Evolutionary conservation across 2,113 vertebrate species (phyloP), one percentile per base, ranked within the genome.

Genomic region (Callipepla squamata): DNA sequence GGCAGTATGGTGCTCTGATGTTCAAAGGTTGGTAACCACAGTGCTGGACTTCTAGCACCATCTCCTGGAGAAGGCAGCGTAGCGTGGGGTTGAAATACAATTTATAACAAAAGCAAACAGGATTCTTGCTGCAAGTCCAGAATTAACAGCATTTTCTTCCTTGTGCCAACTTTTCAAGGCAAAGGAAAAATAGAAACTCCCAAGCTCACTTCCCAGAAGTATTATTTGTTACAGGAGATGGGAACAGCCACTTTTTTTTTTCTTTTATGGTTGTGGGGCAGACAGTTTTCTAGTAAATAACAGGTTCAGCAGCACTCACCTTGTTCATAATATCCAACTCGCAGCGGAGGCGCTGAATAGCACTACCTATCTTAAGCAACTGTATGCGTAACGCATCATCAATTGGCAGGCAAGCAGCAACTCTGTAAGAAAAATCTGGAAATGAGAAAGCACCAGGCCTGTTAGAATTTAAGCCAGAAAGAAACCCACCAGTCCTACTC

Each of bases 281-380:
- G 61, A 19, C 3, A 47, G 14, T 26, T 19, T 22, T 14, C 23
- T 38, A 16, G 21, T 16, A 44, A 25, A 17, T 34, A 26, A 9
- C 17, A 67, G 11, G 18, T 2, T 8, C 73, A 66, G 10, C 4
- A 4, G 4, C 7, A 96, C 98, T 97, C 96, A 99, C 99, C 97
- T 98, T 98, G 96, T 99, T 99, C 99, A 99, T 99, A 86, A 99
- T 99, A 93, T 99, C 99, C 20, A 99, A 81, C 86, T 99, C 99
- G 91, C 99, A 99, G 62, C 99, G 99, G 5, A 99, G 98, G 68
- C 99, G 98, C 95, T 99, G 99, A 81, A 99, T 98, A 70, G 99
- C 99, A 28, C 99, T 99, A 38, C 99, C 99, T 21, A 99, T 99
- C 95, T 99, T 98, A 50, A 99, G 98, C 82, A 99, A 96, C 95